Conservation (phyloP, 2,888 invertebrate genomes). For the Pegoplata infirma region DNA sequence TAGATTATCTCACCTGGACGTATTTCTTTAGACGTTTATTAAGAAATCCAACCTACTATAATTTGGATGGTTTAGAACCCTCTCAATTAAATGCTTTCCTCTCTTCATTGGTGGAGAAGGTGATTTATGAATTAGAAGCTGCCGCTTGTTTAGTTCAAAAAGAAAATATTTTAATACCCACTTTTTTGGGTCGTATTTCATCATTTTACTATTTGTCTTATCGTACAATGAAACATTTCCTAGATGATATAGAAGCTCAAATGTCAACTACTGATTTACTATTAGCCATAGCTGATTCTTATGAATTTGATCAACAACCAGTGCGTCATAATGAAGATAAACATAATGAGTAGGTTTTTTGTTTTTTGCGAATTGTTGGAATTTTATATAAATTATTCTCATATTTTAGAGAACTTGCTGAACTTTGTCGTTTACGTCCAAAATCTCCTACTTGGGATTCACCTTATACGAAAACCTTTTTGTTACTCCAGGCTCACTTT, state of each 20-base stretch:
- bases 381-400: slow-evolving; percentile 37
- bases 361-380: slow-evolving; percentile 8
- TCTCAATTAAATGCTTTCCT: slow-evolving; percentile 86
- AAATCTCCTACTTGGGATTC: slow-evolving; percentile 89
- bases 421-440: slow-evolving; percentile 85
- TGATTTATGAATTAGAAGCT: slow-evolving; percentile 84
- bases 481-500: slow-evolving; percentile 96
- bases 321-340: slow-evolving; percentile 98
- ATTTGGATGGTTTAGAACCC: slow-evolving; percentile 85
- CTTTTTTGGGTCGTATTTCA: slow-evolving; percentile 94
- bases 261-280: slow-evolving; percentile 86
- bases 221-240: slow-evolving; percentile 92
- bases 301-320: slow-evolving; percentile 95
- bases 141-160: slow-evolving; percentile 91
- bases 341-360: slow-evolving; percentile 87
- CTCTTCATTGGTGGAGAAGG: slow-evolving; percentile 88
- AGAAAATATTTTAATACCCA: slow-evolving; percentile 77
- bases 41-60: slow-evolving; percentile 95
- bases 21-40: slow-evolving; percentile 96
- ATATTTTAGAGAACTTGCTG: slow-evolving; percentile 86
- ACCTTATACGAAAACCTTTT: slow-evolving; percentile 94
- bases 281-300: slow-evolving; percentile 87
- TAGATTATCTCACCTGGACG: slow-evolving; percentile 99
- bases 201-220: slow-evolving; percentile 98
- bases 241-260: slow-evolving; percentile 82